These are phyloP conservation scores for Drosophila sproati DNA, from an alignment of 1,140 invertebrate species.

Conservation along the genomic window DNA sequence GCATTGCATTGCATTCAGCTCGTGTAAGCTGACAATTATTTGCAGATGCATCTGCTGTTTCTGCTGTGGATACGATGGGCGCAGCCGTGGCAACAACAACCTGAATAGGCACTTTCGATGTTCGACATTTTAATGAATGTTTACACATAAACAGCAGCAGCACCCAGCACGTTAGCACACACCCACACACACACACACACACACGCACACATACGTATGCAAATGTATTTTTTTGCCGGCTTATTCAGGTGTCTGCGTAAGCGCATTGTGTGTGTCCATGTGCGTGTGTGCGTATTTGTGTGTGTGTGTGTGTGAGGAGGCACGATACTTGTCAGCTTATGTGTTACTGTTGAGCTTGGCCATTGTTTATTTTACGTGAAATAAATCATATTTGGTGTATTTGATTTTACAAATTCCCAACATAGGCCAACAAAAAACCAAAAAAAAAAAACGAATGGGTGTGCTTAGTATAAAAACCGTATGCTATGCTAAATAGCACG, in stretches of 20 bases:
- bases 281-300: conserved; percentile 1
- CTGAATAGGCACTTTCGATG: conserved; percentile 82
- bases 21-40: conserved; percentile 82
- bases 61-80: conserved; percentile 47
- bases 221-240: conserved; percentile 14
- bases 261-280: conserved; percentile 6
- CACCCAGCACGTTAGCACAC: conserved; percentile 14
- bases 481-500: conserved; percentile 5
- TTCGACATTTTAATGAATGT: conserved; percentile 83
- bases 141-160: conserved; percentile 77
- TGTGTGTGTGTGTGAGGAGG: conserved; percentile 5
- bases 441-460: conserved; percentile 34
- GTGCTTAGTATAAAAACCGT: conserved; percentile 36
- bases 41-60: conserved; percentile 68
- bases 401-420: conserved; percentile 24
- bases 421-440: neutral
- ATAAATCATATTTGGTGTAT: conserved; percentile 55
- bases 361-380: conserved; percentile 55
- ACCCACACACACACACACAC: neutral
- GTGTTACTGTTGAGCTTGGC: conserved; percentile 21
- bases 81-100: conserved; percentile 73
- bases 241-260: conserved; percentile 25
- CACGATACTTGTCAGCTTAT: conserved; percentile 39
- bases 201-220: conserved; percentile 14
- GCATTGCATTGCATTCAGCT: conserved; percentile 63